Evolutionary conservation across 2,113 vertebrate species (phyloP), one percentile per base, ranked within the genome.

Genomic region (Aegithalos caudatus): DNA sequence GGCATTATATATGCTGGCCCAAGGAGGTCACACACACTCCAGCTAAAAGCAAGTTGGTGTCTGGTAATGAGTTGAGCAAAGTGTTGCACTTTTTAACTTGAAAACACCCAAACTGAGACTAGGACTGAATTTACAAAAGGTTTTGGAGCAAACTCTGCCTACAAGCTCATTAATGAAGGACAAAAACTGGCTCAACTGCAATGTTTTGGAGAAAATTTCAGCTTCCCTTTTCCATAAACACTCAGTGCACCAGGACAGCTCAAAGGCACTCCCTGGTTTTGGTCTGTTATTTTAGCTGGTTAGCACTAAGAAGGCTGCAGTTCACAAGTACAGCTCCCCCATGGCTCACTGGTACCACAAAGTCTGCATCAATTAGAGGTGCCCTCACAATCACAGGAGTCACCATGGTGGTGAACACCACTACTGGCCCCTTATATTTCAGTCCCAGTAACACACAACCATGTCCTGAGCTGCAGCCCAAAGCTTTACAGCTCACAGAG

Each of bases 371-470:
- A 38, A 2, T 25, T 19, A 42, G 9, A 42, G 20, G 27, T 5
- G 31, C 11, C 69, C 48, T 56, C 42, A 56, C 33, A 81, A 37
- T 12, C 5, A 1, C 0, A 0, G 42, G 45, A 47, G 51, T 62
- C 0, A 0, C 8, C 25, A 24, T 1, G 11, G 58, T 3, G 7
- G 29, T 38, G 37, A 50, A 9, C 11, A 7, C 21, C 7, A 10
- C 38, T 3, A 29, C n/a, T 12, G 28, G 14, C 35, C 33, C 48
- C 48, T 31, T 23, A 0, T 35, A 47, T 60, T 85, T 48, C 10
- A 62, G 42, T 38, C 23, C 40, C 54, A 60, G 48, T n/a, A 38
- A 53, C 24, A 19, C 21, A 20, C 28, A 37, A 14, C 8, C 2
- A 2, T 9, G 37, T 40, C 50, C n/a, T 0, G 6, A 57, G 50